phyloP scores from a whole-genome alignment of 2,797 vertebrate species.

The Diplodus sargus region DNA sequence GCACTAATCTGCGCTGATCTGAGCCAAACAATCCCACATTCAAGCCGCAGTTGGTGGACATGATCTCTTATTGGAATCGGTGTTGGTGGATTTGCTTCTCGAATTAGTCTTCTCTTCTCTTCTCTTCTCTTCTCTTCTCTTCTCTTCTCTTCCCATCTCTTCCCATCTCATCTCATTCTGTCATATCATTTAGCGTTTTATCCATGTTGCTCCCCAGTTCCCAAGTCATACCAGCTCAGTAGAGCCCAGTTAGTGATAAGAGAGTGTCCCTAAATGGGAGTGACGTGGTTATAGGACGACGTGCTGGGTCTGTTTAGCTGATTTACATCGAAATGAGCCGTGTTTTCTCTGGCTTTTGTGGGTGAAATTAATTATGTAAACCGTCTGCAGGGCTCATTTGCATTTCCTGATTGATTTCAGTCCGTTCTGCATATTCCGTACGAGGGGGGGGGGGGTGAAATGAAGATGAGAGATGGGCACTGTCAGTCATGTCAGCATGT shows the following conservation, averaged over 20 bases:
- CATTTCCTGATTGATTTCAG: constrained; percentile 77
- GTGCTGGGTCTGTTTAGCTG: constrained; percentile 47
- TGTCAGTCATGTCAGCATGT: constrained; percentile 56
- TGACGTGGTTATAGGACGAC: constrained; percentile 26
- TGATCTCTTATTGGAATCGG: constrained; percentile 43
- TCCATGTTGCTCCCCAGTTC: not conserved
- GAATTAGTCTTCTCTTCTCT: constrained; percentile 23
- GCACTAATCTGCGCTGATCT: constrained; percentile 43
- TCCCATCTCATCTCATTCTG: not conserved
- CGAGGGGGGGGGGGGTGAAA: constrained; percentile 15
- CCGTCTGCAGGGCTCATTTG: constrained; percentile 67
- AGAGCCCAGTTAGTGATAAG: constrained; percentile 30
- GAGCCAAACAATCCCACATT: constrained; percentile 50
- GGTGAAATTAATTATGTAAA: constrained; percentile 75
- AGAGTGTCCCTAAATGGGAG: constrained; percentile 42
- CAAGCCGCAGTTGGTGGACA: constrained; percentile 43
- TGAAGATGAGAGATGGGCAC: constrained; percentile 58
- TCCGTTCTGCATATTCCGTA: constrained; percentile 37
- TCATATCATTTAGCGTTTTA: not conserved
- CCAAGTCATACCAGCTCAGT: constrained; percentile 8
- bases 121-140: constrained; percentile 7
- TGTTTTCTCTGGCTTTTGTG: constrained; percentile 61
- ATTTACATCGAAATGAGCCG: constrained; percentile 67
- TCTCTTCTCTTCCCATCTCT: not conserved
- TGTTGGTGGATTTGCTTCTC: constrained; percentile 47